These are phyloP conservation scores for Papilio gigon DNA, from an alignment of 2,888 invertebrate genomes.

Conservation along the genomic window DNA sequence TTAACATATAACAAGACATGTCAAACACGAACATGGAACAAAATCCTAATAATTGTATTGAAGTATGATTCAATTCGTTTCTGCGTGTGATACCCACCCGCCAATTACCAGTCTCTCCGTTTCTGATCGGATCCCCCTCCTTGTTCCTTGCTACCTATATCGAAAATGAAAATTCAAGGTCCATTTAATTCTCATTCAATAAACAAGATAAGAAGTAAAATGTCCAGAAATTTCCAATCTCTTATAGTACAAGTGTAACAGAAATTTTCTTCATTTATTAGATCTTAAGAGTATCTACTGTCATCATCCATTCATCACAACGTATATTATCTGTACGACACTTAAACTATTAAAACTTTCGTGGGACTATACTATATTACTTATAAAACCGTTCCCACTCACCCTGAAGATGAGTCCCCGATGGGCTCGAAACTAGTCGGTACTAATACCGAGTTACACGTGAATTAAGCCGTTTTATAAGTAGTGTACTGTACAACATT, in stretches of 20 bases:
- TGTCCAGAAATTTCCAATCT: conserved; percentile 70
- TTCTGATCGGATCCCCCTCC: conserved; percentile 70
- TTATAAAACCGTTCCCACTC: too few relatives aligned
- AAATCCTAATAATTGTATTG: neutral
- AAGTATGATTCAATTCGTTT: neutral
- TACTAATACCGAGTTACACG: too few relatives aligned
- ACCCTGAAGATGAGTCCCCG: too few relatives aligned
- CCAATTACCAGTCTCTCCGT: conserved; percentile 76
- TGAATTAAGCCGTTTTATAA: too few relatives aligned
- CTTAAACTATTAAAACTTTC: too few relatives aligned
- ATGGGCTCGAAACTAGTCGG: too few relatives aligned
- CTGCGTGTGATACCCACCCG: conserved; percentile 76
- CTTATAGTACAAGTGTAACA: conserved; percentile 49
- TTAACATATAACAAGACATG: neutral
- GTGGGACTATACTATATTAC: too few relatives aligned
- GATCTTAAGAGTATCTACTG: too few relatives aligned
- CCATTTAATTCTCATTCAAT: conserved; percentile 70
- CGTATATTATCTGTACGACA: neutral
- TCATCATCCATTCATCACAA: neutral
- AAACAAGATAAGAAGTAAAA: conserved; percentile 67
- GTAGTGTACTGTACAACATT: too few relatives aligned
- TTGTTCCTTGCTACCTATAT: conserved; percentile 78
- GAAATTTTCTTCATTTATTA: too few relatives aligned
- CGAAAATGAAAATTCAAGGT: conserved; percentile 80
- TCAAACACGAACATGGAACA: too few relatives aligned